These are phyloP conservation scores for Chymomyza procnemis DNA, from an alignment of 2,888 invertebrate genomes.

Conservation along the genomic window DNA sequence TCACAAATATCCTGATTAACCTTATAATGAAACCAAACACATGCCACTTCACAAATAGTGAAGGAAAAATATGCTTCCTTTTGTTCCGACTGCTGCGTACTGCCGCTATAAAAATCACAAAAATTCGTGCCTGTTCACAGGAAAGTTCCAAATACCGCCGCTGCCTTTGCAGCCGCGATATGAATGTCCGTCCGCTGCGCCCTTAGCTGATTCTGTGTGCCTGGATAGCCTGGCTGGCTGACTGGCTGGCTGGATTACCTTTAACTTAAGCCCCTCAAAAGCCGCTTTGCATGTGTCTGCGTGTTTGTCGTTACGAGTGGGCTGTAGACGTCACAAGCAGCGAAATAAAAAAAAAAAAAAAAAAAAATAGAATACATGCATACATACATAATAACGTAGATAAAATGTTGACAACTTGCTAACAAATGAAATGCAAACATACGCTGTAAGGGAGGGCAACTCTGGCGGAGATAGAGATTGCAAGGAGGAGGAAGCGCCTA, in stretches of 20 bases:
- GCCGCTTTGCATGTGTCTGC: not conserved
- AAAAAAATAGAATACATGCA: not conserved
- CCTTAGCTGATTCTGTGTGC: not conserved
- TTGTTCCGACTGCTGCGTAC: no score
- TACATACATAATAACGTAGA: conserved; percentile 33
- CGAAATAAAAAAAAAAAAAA: conserved; percentile 2
- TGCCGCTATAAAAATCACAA: no score
- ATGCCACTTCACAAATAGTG: no score
- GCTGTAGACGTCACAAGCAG: not conserved
- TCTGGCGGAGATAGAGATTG: not conserved
- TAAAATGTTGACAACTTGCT: conserved; percentile 47
- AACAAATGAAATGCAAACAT: conserved; percentile 56
- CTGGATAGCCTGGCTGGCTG: not conserved
- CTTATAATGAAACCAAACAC: no score
- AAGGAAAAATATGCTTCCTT: no score
- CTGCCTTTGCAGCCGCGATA: not conserved
- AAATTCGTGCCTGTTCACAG: not conserved
- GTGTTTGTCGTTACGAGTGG: not conserved
- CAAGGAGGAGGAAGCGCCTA: not conserved
- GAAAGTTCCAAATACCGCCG: not conserved
- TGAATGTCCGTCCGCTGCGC: not conserved
- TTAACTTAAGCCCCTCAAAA: conserved; percentile 12
- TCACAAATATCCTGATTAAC: no score
- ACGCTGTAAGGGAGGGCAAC: conserved; percentile 21
- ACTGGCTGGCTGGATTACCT: conserved; percentile 15